phyloP scores from a whole-genome alignment of 92 coral and sea anemone genomes.

The Micromussa lordhowensis region DNA sequence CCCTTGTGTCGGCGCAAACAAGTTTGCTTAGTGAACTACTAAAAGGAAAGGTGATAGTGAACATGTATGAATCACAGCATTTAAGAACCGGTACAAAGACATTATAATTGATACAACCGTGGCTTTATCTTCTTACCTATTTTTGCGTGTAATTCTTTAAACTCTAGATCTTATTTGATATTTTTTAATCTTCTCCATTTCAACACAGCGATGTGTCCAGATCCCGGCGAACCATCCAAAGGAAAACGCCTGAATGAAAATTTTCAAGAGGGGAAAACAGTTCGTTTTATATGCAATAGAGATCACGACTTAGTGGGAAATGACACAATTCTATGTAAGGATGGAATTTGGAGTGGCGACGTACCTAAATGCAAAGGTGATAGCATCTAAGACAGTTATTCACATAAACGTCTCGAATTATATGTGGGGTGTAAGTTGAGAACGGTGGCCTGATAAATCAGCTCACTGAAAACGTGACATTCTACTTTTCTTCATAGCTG shows the following conservation, averaged over 20 bases:
- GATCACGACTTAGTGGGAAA: constrained; percentile 55
- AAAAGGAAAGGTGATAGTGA: too few species aligned
- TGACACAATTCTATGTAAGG: constrained; percentile 9
- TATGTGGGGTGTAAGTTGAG: too few species aligned
- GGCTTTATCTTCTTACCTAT: neutral
- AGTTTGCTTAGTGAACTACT: too few species aligned
- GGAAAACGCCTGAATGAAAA: neutral
- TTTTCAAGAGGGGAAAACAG: constrained; percentile 54
- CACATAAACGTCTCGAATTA: too few species aligned
- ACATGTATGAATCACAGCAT: neutral
- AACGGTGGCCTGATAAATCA: too few species aligned
- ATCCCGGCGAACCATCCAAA: neutral
- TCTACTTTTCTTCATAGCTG: too few species aligned
- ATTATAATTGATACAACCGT: too few species aligned
- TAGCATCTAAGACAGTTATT: too few species aligned
- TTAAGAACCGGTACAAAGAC: neutral
- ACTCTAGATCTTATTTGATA: neutral
- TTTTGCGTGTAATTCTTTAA: neutral
- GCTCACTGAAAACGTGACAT: too few species aligned
- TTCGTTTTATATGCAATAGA: constrained; percentile 38
- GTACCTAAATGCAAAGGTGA: constrained; percentile 58
- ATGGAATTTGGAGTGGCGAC: constrained; percentile 19
- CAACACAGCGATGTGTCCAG: neutral
- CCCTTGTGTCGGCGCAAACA: constrained; percentile 18
- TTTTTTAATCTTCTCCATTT: neutral